Evolutionary conservation across 2,797 vertebrate species (phyloP).

Genomic region (Enteromius radiatus): DNA sequence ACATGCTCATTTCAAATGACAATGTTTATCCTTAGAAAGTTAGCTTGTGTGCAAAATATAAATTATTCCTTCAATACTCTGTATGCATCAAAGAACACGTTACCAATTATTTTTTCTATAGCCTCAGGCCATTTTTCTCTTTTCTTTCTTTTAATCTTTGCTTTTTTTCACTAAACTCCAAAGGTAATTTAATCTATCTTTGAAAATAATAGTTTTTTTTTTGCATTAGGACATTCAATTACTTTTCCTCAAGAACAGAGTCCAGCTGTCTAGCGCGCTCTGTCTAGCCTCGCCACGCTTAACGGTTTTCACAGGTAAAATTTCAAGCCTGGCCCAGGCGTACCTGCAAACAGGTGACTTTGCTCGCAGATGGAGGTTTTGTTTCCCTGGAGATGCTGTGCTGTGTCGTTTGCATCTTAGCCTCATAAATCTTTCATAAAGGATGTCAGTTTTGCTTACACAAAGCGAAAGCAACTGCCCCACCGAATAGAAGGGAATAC

Average conservation of each 20-base stretch:
- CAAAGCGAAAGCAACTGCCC: constrained; percentile 76
- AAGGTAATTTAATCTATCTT: constrained; percentile 52
- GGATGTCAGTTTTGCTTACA: constrained; percentile 86
- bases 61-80: constrained; percentile 65
- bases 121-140: constrained; percentile 64
- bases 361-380: constrained; percentile 79
- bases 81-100: constrained; percentile 69
- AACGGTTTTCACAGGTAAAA: constrained; percentile 45
- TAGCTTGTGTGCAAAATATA: constrained; percentile 59
- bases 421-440: constrained; percentile 87
- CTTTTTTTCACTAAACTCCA: constrained; percentile 18
- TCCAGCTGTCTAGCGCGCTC: constrained; percentile 37
- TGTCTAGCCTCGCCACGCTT: constrained; percentile 31
- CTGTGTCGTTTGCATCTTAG: constrained; percentile 84
- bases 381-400: constrained; percentile 76
- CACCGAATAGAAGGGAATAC: constrained; percentile 74
- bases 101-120: constrained; percentile 59
- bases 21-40: constrained; percentile 47
- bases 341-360: constrained; percentile 81
- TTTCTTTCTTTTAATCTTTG: constrained; percentile 38
- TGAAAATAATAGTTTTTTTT: constrained; percentile 43
- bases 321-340: constrained; percentile 65
- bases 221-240: constrained; percentile 46
- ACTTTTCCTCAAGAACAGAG: constrained; percentile 28
- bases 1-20: constrained; percentile 41